Evolutionary conservation across 2,888 invertebrate genomes (phyloP), one percentile per base, ranked within the genome.

Genomic region (Liodrosophila aerea): DNA sequence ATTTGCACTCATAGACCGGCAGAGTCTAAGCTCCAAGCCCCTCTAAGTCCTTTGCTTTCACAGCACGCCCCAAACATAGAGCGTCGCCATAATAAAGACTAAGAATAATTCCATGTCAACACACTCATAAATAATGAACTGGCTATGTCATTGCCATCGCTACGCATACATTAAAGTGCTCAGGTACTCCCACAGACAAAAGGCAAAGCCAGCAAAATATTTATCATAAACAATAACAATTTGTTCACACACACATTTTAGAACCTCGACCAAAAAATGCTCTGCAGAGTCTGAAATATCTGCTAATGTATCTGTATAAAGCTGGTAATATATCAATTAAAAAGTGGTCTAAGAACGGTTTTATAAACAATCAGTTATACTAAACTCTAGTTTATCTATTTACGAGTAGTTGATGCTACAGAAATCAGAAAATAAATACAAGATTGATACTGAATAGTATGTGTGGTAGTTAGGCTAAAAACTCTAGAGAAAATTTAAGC

Each of bases 41-140:
- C 31, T 9, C 33, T 65, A 69, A 69, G 72, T 71, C 51, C 69
- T 44, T 29, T 60, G 13, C 70, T 30, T 36, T 37, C 51, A 34
- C 15, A 36, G 57, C 57, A 40, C 36, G 57, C 51, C 31, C 36
- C 8, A 3, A n/a, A 2, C 43, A 18, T 47, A 45, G 39, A 54
- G 43, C 47, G 67, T 59, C 59, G 73, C 63, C 54, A 68, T 70
- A 76, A 84, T 74, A 66, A 80, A 68, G 74, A 75, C 86, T 78
- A 78, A 83, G 87, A 85, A 85, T 84, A 86, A 80, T 86, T 81
- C 81, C 82, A 80, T 82, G 87, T 86, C 87, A 86, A 86, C 87
- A 85, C 70, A 73, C 86, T 80, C 86, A 86, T 86, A 86, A 86
- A 86, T 86, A 86, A 86, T 86, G 80, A 81, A 87, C 87, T 76